Conservation (phyloP, 2,888 invertebrate genomes). For the Apamea crenata region DNA sequence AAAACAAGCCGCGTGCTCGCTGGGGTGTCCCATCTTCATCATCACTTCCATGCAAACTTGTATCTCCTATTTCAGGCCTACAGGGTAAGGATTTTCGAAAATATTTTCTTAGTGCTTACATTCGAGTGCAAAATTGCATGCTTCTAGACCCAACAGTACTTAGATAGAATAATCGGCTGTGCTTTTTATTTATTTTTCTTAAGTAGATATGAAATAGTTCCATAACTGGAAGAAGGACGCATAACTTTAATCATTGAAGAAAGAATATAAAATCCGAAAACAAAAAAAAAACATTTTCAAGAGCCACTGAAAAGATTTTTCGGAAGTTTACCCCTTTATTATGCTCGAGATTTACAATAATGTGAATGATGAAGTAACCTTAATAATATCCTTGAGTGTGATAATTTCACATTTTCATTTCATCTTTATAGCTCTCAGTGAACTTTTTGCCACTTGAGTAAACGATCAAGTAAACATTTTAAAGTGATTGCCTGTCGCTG, state of each 20-base stretch:
- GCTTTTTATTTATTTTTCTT: background rate
- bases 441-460: background rate
- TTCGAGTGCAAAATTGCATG: background rate
- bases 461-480: slow-evolving; percentile 20
- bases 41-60: background rate
- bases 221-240: too few relatives aligned
- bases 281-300: too few relatives aligned
- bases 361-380: background rate
- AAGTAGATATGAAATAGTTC: background rate
- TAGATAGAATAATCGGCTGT: background rate
- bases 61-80: background rate
- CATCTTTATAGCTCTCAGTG: background rate
- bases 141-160: background rate
- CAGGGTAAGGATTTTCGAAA: background rate
- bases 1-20: background rate
- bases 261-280: background rate
- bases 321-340: background rate
- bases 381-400: background rate
- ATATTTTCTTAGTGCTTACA: background rate
- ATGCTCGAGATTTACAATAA: background rate
- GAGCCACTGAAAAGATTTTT: background rate
- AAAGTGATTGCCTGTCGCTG: slow-evolving; percentile 28
- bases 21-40: background rate
- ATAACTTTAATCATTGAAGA: too few relatives aligned
- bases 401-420: background rate